A percentile compares a stretch with the other conserved stretches of the same genome.
phyloP scores from a whole-genome alignment of 2,797 vertebrate species.

The Valencia hispanica region DNA sequence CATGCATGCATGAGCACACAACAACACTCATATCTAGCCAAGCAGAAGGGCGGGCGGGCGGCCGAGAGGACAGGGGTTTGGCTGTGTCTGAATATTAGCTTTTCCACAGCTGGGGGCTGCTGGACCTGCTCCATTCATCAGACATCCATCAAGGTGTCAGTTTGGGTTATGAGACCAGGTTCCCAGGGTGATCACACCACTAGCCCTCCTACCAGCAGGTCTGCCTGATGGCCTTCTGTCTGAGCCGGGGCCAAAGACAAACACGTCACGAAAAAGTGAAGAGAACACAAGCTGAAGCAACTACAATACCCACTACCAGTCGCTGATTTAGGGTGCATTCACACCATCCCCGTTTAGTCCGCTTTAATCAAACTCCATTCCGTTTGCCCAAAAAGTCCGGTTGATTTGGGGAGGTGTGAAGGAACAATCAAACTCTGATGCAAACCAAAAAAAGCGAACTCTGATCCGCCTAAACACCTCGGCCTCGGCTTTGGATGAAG shows the following conservation, averaged over 20 bases:
- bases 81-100: constrained; percentile 67
- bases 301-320: background rate
- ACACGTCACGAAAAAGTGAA: constrained; percentile 31
- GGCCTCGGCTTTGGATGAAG: no score
- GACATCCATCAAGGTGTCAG: constrained; percentile 81
- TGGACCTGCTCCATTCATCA: constrained; percentile 72
- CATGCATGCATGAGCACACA: constrained; percentile 46
- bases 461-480: no score
- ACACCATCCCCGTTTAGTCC: no score
- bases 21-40: constrained; percentile 36
- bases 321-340: no score
- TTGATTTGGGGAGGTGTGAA: no score
- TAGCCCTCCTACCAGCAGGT: constrained; percentile 54
- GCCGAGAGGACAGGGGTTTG: constrained; percentile 26
- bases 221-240: constrained; percentile 61
- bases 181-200: constrained; percentile 67
- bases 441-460: no score
- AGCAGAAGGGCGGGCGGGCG: constrained; percentile 18
- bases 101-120: constrained; percentile 69
- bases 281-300: constrained; percentile 8
- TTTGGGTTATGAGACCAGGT: constrained; percentile 71
- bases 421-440: no score
- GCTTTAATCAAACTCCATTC: no score
- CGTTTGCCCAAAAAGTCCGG: no score
- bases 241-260: constrained; percentile 55